Evolutionary conservation across 2,113 vertebrate species (phyloP), one percentile per base, ranked within the genome.

Genomic region (Rallus limicola): DNA sequence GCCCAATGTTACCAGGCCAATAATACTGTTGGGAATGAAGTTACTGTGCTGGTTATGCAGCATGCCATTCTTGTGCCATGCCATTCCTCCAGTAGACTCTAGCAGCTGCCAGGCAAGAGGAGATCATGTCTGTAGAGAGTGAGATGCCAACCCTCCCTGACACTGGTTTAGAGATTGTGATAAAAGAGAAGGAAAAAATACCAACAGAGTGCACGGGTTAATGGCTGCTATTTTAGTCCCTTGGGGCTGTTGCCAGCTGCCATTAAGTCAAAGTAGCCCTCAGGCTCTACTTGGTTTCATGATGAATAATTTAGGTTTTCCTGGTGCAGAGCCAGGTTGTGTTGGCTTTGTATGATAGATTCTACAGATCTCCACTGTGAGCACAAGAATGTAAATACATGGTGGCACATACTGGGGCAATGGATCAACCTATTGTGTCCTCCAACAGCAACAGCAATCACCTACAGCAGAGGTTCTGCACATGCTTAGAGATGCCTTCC

Each of bases 221-320:
- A 86, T 86, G 90, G 83, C 69, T 89, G 88, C 83, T 89, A 33
- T 93, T 96, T 95, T 82, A 79, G 77, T 91, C 92, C 86, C 88
- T 34, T 92, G 88, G 74, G 92, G 86, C 42, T 58, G 50, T 55
- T 93, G 95, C 53, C 86, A 96, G 91, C 53, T 97, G 95, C 86
- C 93, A 89, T 92, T 92, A 92, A 91, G 84, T 82, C 93, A 77
- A 88, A 95, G 91, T 81, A 96, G 71, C 91, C 95, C 83, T 93
- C 70, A 89, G 92, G 88, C 83, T 93, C 50, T 93, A 76, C 72
- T 96, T 96, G 96, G 88, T 91, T 95, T 95, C 91, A 59, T 79
- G 86, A 92, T 94, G 72, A 92, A 94, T 94, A 96, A 88, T 95
- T 95, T 93, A 96, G 92, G 70, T 48, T 93, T 78, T 86, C n/a